Base-by-base conservation (phyloP, 1,140 invertebrate genomes). In the Cydia pomonella region DNA sequence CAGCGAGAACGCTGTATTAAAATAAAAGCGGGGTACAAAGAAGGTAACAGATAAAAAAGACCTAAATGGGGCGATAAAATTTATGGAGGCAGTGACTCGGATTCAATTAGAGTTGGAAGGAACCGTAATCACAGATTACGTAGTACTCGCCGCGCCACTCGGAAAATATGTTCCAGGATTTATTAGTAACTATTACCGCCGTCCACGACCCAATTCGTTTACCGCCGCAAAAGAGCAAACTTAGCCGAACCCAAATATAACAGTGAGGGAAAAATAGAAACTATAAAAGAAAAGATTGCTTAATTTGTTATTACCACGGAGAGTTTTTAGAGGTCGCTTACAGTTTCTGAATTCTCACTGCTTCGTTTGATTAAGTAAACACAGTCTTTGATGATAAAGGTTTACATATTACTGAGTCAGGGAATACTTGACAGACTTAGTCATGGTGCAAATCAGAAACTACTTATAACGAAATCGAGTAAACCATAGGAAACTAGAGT, bases 41-140 rank as follows among this genome's bases (percentile, higher is more conserved):
- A 75, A 78, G 80, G 79, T 81, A 79, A 81, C 79, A 81, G 80
- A 81, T 81, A 79, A 81, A 81, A 81, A 79, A 72, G 77, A 41
- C 33, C 29, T 82, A 78, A 82, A 82, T 78, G 77, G 72, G 80
- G 80, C 77, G 77, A 82, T 82, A 82, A 80, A 82, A 80, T 80
- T 82, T 73, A 77, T 72, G 80, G 79, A 77, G 76, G 78, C 73
- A 77, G 76, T 75, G 77, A 80, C 76, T 78, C 79, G 78, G 78
- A 80, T 82, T 82, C 80, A 82, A 82, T 82, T 82, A 80, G 78
- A 82, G 75, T 75, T 50, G 50, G 76, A 69, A 71, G 33, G 78
- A 78, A 71, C 74, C 72, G 69, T 75, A 3, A 59, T 23, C 53
- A 59, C 53, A 59, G 53, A 59, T 59, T 59, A 59, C 53, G 21